Conservation (phyloP, 2,888 invertebrate species). For the Thalpophila matura region DNA sequence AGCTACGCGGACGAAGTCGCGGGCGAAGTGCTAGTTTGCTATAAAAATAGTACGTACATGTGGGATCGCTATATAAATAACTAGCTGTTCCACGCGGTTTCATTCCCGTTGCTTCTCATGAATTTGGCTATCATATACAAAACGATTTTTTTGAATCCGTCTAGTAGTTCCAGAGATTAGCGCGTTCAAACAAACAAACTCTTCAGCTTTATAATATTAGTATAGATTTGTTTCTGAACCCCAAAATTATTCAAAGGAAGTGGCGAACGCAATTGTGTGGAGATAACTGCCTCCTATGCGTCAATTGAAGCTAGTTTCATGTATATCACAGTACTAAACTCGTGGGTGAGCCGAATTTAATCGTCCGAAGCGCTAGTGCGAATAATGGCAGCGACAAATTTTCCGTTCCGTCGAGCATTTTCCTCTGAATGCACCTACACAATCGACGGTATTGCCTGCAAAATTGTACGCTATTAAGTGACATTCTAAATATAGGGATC, state of each 20-base stretch:
- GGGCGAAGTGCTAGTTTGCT: no score
- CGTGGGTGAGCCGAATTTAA: conserved; percentile 84
- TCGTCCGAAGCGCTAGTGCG: conserved; percentile 86
- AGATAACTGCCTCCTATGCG: conserved; percentile 52
- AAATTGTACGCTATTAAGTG: conserved; percentile 89
- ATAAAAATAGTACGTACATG: no score
- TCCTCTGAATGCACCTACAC: conserved; percentile 88
- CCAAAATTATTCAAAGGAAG: conserved; percentile 45
- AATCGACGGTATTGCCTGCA: conserved; percentile 87
- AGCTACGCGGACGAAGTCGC: no score
- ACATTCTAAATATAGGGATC: conserved; percentile 88
- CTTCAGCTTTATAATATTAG: no score
- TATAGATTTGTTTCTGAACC: conserved; percentile 16
- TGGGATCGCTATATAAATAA: no score
- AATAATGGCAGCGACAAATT: conserved; percentile 88
- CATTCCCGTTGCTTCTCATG: no score
- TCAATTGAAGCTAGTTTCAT: conserved; percentile 66
- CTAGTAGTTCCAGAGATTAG: no score
- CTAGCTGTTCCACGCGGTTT: no score
- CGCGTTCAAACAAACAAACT: no score
- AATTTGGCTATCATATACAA: no score
- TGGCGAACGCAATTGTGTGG: conserved; percentile 41
- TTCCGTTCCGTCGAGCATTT: conserved; percentile 89
- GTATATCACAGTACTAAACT: conserved; percentile 70
- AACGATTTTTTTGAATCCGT: no score